Evolutionary conservation across 2,888 invertebrate species (phyloP).

Genomic region (Plebejus argus): DNA sequence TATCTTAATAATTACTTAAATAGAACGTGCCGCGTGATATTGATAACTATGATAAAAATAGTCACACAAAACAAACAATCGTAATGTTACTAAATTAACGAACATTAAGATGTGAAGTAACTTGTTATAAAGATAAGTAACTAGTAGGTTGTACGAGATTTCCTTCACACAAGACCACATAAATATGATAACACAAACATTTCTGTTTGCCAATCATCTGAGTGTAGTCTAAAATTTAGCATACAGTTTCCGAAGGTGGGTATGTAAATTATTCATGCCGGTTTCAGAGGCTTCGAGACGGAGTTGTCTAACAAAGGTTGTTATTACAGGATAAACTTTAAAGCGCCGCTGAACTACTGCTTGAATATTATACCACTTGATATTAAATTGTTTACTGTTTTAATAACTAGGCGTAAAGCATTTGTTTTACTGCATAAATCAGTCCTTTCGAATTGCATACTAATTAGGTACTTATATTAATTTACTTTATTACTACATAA

Average conservation of each 20-base stretch:
- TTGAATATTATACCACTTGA: neutral
- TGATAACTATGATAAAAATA: neutral
- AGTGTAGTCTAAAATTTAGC: conserved; percentile 36
- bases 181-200: conserved; percentile 23
- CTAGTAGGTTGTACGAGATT: neutral
- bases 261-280: conserved; percentile 58
- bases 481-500: too few species aligned
- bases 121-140: neutral
- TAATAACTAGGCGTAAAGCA: neutral
- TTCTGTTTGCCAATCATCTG: conserved; percentile 29
- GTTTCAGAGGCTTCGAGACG: conserved; percentile 40
- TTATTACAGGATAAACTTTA: conserved; percentile 47
- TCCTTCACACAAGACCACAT: neutral
- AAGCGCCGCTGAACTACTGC: conserved; percentile 33
- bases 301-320: conserved; percentile 55
- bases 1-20: neutral
- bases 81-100: neutral
- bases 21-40: conserved; percentile 18
- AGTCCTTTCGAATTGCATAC: too few species aligned
- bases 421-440: neutral
- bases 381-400: neutral
- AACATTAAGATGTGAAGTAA: neutral
- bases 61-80: neutral
- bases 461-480: too few species aligned
- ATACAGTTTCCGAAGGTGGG: conserved; percentile 37